Conservation (phyloP, 2,113 vertebrate species). For the Catharus fuscescens region DNA sequence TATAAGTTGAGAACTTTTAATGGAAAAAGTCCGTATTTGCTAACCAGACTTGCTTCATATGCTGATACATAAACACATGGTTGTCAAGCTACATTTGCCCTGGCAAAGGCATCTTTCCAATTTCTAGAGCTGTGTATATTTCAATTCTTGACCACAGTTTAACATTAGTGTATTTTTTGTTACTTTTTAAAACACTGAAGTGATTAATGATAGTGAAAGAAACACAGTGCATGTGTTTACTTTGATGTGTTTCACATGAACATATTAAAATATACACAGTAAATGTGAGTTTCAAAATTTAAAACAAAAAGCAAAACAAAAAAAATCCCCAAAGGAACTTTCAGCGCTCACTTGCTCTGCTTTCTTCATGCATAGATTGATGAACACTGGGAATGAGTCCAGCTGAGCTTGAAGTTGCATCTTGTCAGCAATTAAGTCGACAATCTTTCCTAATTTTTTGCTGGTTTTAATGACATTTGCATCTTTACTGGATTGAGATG, state of each 20-base stretch:
- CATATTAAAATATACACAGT: conserved; percentile 59
- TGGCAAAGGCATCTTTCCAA: conserved; percentile 13
- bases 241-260: conserved; percentile 60
- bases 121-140: conserved; percentile 47
- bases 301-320: conserved; percentile 56
- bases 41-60: conserved; percentile 24
- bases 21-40: not conserved
- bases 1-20: not conserved
- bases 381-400: conserved; percentile 33
- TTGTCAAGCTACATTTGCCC: conserved; percentile 61
- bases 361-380: conserved; percentile 44
- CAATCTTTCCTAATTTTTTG: not conserved
- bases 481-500: not conserved
- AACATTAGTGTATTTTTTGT: conserved; percentile 49
- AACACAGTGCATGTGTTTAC: conserved; percentile 46
- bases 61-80: conserved; percentile 24
- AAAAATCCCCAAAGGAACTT: conserved; percentile 44
- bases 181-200: conserved; percentile 37
- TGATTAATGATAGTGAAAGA: conserved; percentile 65
- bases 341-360: not conserved
- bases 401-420: conserved; percentile 17
- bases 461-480: not conserved
- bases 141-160: conserved; percentile 56
- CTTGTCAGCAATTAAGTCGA: conserved; percentile 6
- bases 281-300: conserved; percentile 50